Conservation (phyloP, 2,113 vertebrate genomes). For the Salvelinus alpinus region DNA sequence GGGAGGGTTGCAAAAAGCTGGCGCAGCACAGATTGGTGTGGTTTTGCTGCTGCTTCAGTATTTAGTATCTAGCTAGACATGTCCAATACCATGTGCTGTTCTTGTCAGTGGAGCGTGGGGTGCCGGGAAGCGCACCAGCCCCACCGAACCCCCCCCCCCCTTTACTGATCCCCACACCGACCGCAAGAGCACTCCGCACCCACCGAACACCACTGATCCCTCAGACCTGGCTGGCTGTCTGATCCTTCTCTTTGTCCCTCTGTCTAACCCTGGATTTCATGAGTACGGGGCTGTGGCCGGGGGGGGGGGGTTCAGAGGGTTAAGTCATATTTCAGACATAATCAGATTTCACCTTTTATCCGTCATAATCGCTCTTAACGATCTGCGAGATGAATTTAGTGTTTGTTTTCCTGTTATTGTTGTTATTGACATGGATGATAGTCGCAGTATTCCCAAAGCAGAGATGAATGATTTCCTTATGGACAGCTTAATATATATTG, state of each 20-base stretch:
- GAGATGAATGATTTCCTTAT: too few species aligned
- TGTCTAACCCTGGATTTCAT: slow-evolving; percentile 19
- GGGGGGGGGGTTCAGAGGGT: slow-evolving; percentile 42
- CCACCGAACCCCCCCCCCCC: slow-evolving; percentile 3
- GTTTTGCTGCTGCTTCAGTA: slow-evolving; percentile 2
- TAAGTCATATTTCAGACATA: slow-evolving; percentile 69
- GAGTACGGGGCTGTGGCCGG: neutral
- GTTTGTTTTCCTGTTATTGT: slow-evolving; percentile 23
- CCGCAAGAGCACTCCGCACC: too few species aligned
- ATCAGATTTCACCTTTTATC: slow-evolving; percentile 59
- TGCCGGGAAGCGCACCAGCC: too few species aligned
- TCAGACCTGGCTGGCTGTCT: slow-evolving; percentile 45
- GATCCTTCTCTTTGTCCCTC: slow-evolving; percentile 51
- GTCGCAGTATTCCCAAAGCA: neutral
- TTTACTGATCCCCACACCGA: too few species aligned
- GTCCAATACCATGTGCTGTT: slow-evolving; percentile 14
- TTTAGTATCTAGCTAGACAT: neutral
- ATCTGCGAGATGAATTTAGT: slow-evolving; percentile 36
- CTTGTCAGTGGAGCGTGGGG: slow-evolving; percentile 10
- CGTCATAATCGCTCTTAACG: slow-evolving; percentile 51
- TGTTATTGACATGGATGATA: slow-evolving; percentile 16
- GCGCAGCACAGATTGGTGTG: neutral
- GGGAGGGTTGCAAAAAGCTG: neutral
- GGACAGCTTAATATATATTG: too few species aligned
- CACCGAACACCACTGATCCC: slow-evolving; percentile 37